Evolutionary conservation across 2,113 vertebrate genomes (phyloP).

Genomic region (Tor tambroides): DNA sequence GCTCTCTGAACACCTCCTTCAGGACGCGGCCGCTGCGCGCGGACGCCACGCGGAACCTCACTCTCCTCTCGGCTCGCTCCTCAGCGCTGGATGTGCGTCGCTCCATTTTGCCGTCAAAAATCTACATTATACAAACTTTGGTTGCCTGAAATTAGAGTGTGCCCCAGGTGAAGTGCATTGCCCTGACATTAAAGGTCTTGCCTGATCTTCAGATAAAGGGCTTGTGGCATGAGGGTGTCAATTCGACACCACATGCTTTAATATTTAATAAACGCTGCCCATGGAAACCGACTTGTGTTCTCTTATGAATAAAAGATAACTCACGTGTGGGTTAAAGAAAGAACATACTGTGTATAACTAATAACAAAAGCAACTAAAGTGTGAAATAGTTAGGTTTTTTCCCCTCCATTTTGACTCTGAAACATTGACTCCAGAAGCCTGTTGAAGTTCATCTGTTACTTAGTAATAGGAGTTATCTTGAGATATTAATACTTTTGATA

Average conservation of each 20-base stretch:
- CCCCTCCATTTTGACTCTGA: not conserved
- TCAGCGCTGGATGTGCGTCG: slow-evolving; percentile 71
- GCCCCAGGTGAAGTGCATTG: not conserved
- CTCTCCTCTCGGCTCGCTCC: slow-evolving; percentile 78
- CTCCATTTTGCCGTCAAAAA: slow-evolving; percentile 65
- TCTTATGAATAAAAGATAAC: slow-evolving; percentile 30
- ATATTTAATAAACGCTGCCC: slow-evolving; percentile 59
- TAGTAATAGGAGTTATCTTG: not conserved
- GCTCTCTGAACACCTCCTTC: slow-evolving; percentile 91
- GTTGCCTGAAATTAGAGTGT: not conserved
- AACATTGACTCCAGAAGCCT: not conserved
- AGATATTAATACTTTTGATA: not conserved
- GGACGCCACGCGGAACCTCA: slow-evolving; percentile 91
- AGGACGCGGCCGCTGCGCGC: slow-evolving; percentile 92
- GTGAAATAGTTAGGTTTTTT: not conserved
- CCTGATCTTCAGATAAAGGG: slow-evolving; percentile 36
- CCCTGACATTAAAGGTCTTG: slow-evolving; percentile 35
- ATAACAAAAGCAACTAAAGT: slow-evolving; percentile 6
- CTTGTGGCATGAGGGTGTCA: slow-evolving; percentile 42
- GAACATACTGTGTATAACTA: slow-evolving; percentile 19
- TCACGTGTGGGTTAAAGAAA: slow-evolving; percentile 9
- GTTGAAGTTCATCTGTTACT: not conserved
- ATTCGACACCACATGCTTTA: slow-evolving; percentile 49
- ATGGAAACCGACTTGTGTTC: slow-evolving; percentile 54
- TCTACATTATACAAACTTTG: slow-evolving; percentile 34